Base-by-base conservation (phyloP, 2,888 invertebrate genomes). In the Eristalinus sepulchralis region DNA sequence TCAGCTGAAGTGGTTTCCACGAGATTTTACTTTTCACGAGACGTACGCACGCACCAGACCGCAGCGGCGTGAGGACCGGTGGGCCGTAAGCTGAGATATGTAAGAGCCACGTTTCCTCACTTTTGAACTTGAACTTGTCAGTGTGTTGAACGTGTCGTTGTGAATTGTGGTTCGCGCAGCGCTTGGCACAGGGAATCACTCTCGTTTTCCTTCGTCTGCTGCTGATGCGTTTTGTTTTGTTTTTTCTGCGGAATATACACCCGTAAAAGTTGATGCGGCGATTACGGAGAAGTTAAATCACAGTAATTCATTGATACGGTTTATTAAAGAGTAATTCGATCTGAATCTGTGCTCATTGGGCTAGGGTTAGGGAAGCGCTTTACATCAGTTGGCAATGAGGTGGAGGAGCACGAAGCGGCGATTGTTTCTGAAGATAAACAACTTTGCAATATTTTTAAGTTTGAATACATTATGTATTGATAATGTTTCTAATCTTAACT, bases 81-180 rank as follows among this genome's bases (percentile, higher is more conserved):
- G 57, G 13, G 39, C 55, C 13, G 1, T 27, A 27, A 27, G 27
- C 27, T 27, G 8, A 31, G 66, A 63, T 47, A 75, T 9, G n/a
- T 53, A 60, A 34, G 22, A 66, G 47, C 24, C 83, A 55, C 39
- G 83, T 90, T 91, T 82, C 83, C 88, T 66, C 89, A 89, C 88
- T 88, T 89, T 55, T 90, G 88, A 88, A 88, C 88, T 88, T 88
- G 88, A 88, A 88, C 88, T 88, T 85, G 85, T 34, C 72, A 68
- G 72, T 64, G 76, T 76, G 71, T 60, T 85, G 77, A 85, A 47
- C 31, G 59, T 31, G 63, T 13, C 13, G 67, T 36, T 24, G 73
- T 57, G 31, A 2, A 66, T 11, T 60, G 34, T 34, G 39, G 24
- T 17, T 3, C 27, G n/a, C 53, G 76, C 33, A 47, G 27, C 5